Percentiles rank a stretch among this genome's conserved stretches.
Evolutionary conservation across 35 echinoderm and acorn worm species (phyloP).

Genomic region (Ophiothrix spiculata): DNA sequence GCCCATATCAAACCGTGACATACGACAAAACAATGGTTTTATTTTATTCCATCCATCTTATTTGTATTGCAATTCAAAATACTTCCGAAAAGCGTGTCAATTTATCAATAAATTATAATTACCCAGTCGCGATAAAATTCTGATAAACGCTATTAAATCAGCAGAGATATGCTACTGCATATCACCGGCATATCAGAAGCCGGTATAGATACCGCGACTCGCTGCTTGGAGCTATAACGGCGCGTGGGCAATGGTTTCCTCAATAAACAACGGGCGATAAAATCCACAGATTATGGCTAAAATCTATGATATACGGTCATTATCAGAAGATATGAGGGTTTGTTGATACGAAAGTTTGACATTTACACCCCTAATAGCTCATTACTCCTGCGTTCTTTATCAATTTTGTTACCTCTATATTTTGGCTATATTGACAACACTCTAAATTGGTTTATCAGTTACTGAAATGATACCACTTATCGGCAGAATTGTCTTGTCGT

Average conservation of each 20-base stretch:
- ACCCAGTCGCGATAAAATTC: background rate
- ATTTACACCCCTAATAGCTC: background rate
- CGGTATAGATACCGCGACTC: background rate
- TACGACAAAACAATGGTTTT: too few species aligned
- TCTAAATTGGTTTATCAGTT: background rate
- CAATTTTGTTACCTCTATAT: background rate
- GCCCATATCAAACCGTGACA: too few species aligned
- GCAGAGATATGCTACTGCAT: background rate
- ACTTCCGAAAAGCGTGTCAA: background rate
- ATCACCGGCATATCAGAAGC: background rate
- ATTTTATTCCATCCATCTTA: too few species aligned
- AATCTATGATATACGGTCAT: conserved; percentile 1
- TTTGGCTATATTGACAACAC: background rate
- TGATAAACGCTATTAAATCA: background rate
- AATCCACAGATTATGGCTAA: background rate
- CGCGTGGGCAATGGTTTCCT: too few species aligned
- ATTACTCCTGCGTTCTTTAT: background rate
- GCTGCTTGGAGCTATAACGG: too few species aligned
- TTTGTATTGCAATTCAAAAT: too few species aligned
- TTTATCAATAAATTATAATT: conserved; percentile 5
- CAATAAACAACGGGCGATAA: background rate
- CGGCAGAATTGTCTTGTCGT: background rate
- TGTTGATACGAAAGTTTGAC: background rate
- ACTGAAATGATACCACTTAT: background rate
- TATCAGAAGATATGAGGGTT: background rate